Evolutionary conservation across 1,140 invertebrate genomes (phyloP), one percentile per base, ranked within the genome.

Genomic region (Rhopalosiphum padi): DNA sequence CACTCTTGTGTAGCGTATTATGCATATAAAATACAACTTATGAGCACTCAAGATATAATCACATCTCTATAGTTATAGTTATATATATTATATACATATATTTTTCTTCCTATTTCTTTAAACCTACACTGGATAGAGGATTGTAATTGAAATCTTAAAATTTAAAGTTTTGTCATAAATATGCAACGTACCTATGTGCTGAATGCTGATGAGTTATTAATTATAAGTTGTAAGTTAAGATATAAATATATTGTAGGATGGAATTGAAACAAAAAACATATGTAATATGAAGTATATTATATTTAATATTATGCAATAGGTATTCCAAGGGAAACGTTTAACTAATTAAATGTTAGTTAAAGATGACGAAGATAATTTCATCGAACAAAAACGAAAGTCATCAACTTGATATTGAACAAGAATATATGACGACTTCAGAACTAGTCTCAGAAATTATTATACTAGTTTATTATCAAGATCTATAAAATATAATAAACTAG

Each of bases 261-360:
- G 9, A 89, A 35, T 37, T 53, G 25, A 89, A 89, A 89, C 9
- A 23, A 89, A 55, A 89, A 89, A 55, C 8, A 53, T 35, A 35
- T 25, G 23, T 37, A 25, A 89, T 51, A 25, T 25, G 2, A 11
- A 43, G 15, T 41, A 25, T 25, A 68, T n/a, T n/a, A 41, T 46
- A 46, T 86, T 41, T 85, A 85, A 86, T 68, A 48, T 90, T 3
- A 68, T 43, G 37, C 48, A 88, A 88, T 53, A 53, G 30, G 21
- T 88, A 88, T 89, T 89, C 51, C 35, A 89, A 88, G 41, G 89
- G 37, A 90, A 90, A 90, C 89, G 37, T 43, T 90, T 90, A 90
- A 68, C 55, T 89, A 90, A 60, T 43, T 41, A 37, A 18, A 90
- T 41, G 30, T 68, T 68, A 60, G 53, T 37, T 51, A 41, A 37